Evolutionary conservation across 2,113 vertebrate genomes (phyloP), one percentile per base, ranked within the genome.

Genomic region (Picathartes gymnocephalus): DNA sequence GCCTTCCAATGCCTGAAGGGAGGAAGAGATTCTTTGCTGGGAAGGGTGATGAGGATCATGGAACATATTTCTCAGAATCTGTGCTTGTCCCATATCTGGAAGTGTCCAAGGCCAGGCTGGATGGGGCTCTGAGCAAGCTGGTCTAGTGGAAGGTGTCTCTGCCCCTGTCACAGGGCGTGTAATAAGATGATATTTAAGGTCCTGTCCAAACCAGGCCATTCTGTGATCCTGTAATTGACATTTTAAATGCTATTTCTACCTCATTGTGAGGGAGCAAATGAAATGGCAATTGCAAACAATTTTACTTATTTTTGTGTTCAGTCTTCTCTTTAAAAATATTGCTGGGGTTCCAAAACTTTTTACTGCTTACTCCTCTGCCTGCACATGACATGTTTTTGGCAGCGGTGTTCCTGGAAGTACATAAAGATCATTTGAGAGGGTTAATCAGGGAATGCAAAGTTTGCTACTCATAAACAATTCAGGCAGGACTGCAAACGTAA

Each of bases 351-450:
- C 56, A 17, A 86, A 88, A 48, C 1, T 2, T 62, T 50, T 50
- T 27, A 7, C 7, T 53, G 2, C 1, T 1, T 35, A 9, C 5
- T 57, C 2, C 6, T 39, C 25, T 77, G 9, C 7, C 23, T 91
- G 30, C 7, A 4, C 0, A 2, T 54, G 58, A 5, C 2, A 3
- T 13, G 6, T 7, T 31, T 72, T 22, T 62, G 33, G 71, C 6
- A 20, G 11, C 10, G 33, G 5, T 42, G 17, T 23, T 62, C 39
- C 61, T 42, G 31, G 30, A 84, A 58, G 19, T n/a, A 24, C 20
- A 62, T 24, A 45, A 56, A n/a, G 22, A 47, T 70, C 7, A 10
- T 35, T 40, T 81, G 40, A 37, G 17, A 47, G 28, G 11, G 22
- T 48, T 84, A 44, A 69, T 68, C 16, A 44, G 37, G 23, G 22